Conservation (phyloP, 2,888 invertebrate genomes). For the Caenorhabditis sp. region DNA sequence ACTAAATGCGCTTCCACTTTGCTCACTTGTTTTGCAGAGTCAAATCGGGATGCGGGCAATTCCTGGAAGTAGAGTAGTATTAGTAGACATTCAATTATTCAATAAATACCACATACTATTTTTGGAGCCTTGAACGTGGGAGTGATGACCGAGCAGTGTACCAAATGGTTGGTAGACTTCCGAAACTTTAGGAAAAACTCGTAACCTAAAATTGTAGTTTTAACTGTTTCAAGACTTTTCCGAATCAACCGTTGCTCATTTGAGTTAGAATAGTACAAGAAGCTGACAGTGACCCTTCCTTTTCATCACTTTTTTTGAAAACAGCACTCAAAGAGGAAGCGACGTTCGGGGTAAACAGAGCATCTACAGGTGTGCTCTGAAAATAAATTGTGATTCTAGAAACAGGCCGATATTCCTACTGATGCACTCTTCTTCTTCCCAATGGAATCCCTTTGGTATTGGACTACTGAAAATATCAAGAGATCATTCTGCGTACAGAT, state of each 20-base stretch:
- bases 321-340: slow-evolving; percentile 54
- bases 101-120: slow-evolving; percentile 48
- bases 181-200: slow-evolving; percentile 77
- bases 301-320: slow-evolving; percentile 36
- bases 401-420: not conserved
- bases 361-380: slow-evolving; percentile 29
- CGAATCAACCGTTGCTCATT: slow-evolving; percentile 72
- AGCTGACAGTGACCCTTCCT: slow-evolving; percentile 25
- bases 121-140: slow-evolving; percentile 28
- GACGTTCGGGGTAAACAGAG: slow-evolving; percentile 51
- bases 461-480: slow-evolving; percentile 72
- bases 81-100: not conserved
- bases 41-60: slow-evolving; percentile 73
- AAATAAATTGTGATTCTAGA: not conserved
- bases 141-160: slow-evolving; percentile 70
- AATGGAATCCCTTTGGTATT: slow-evolving; percentile 77
- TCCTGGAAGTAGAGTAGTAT: slow-evolving; percentile 23
- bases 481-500: not conserved
- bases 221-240: no score
- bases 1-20: slow-evolving; percentile 79
- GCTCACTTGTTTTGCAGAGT: slow-evolving; percentile 78
- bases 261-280: slow-evolving; percentile 63
- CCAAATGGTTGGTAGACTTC: slow-evolving; percentile 76
- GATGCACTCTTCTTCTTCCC: slow-evolving; percentile 62
- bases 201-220: slow-evolving; percentile 73